These are phyloP conservation scores for Enteromius anoplus DNA, from an alignment of 2,797 vertebrate genomes.

Conservation along the genomic window DNA sequence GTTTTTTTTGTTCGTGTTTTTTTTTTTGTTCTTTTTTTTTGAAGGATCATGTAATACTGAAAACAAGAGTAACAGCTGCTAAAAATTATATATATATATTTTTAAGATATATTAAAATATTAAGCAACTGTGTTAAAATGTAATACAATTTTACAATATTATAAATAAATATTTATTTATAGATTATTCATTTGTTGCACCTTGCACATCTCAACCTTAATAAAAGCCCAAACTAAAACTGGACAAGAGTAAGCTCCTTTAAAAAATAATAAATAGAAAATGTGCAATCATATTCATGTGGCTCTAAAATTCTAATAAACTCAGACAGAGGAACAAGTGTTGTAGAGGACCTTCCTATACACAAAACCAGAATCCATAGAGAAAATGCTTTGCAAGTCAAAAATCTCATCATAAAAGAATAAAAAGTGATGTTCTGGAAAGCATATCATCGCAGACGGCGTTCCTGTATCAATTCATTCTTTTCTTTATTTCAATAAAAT, in stretches of 20 bases:
- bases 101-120: not conserved
- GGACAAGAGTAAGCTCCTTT: not conserved
- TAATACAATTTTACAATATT: not conserved
- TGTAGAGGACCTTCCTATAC: not conserved
- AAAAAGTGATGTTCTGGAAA: constrained; percentile 3
- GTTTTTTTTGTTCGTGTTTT: no score
- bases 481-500: not conserved
- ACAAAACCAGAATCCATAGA: not conserved
- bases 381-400: not conserved
- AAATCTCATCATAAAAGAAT: constrained; percentile 12
- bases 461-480: not conserved
- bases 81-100: not conserved
- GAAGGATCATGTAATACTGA: not conserved
- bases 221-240: not conserved
- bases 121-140: not conserved
- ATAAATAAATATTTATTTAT: not conserved
- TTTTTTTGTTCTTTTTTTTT: not conserved
- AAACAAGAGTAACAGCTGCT: not conserved
- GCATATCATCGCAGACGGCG: not conserved
- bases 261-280: not conserved
- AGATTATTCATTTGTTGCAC: not conserved
- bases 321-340: not conserved
- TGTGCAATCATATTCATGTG: not conserved
- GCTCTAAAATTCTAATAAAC: not conserved
- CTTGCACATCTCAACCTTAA: not conserved